Base-by-base conservation (phyloP, 2,113 vertebrate species). In the Lasiurus borealis region DNA sequence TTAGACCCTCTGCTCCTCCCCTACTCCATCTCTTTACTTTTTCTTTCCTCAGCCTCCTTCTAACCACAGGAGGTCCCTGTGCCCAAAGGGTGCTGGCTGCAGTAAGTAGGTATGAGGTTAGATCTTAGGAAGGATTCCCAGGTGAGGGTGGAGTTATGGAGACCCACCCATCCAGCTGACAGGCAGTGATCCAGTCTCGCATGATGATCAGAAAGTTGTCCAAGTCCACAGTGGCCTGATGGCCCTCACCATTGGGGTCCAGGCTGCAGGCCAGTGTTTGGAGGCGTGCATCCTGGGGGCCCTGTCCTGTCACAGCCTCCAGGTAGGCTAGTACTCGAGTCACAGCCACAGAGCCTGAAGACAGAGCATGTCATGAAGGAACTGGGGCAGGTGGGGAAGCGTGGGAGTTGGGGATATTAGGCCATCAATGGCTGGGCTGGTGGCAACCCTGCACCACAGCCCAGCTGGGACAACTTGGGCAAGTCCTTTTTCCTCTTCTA, bases 131-230 rank as follows among this genome's bases (percentile, higher is more conserved):
- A 69, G 23, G 44, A 75, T 95, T 93, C 46, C 13, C 2, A 7
- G 36, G 25, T 5, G 27, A 29, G 71, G n/a, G 31, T 66, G 69
- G 34, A 77, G 10, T 34, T 19, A 2, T 3, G 15, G 59, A 48
- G 36, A 93, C 97, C 88, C 73, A 98, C 98, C 97, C 90, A 8
- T 97, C 97, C 72, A 98, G 95, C 40, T 98, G 97, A 95, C 98
- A 98, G 85, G 97, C 93, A 57, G 97, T 76, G 3, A 98, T 98
- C 98, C 98, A 98, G 75, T 97, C 94, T 71, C 97, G 96, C 98
- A 98, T 98, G 87, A 98, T 44, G 8, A 57, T 88, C 73, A 97
- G 92, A 78, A 98, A 98, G 62, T 98, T 98, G 57, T 93, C 90
- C 85, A 97, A 95, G 90, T 98, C 97, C 91, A 98, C 97, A 3